These are phyloP conservation scores for Carassius gibelio DNA, from an alignment of 2,113 vertebrate species.

Conservation along the genomic window DNA sequence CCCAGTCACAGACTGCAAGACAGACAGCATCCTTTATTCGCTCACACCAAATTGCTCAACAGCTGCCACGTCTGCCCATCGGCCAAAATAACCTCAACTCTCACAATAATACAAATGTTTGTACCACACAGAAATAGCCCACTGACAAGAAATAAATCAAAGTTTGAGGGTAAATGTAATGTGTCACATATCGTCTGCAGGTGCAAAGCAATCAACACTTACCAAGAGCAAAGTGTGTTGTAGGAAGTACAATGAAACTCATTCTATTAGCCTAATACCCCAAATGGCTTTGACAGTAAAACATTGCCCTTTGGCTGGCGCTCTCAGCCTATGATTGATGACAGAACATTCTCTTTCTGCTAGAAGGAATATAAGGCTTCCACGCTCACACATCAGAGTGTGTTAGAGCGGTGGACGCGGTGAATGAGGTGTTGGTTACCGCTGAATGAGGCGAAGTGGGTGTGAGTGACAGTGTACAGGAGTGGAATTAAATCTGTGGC, in stretches of 20 bases:
- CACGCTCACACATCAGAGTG: conserved; percentile 39
- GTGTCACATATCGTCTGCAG: conserved; percentile 44
- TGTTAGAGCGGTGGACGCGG: conserved; percentile 35
- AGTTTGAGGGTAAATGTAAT: conserved; percentile 35
- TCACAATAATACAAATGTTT: neutral
- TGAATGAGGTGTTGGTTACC: conserved; percentile 48
- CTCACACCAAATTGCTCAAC: conserved; percentile 43
- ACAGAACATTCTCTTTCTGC: conserved; percentile 44
- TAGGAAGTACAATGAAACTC: conserved; percentile 49
- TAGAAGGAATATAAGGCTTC: conserved; percentile 48
- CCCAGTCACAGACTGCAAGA: conserved; percentile 11
- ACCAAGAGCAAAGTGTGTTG: conserved; percentile 38
- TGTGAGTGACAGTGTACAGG: conserved; percentile 42
- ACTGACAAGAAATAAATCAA: conserved; percentile 25
- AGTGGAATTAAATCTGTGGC: conserved; percentile 50
- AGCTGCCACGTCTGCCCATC: conserved; percentile 5
- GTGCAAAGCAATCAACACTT: conserved; percentile 37
- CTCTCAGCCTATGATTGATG: conserved; percentile 52
- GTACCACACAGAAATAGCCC: conserved; percentile 23
- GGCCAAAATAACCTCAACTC: conserved; percentile 3
- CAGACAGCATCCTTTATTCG: conserved; percentile 15
- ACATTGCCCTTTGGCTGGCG: conserved; percentile 52
- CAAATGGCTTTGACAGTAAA: conserved; percentile 48
- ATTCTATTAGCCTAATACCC: conserved; percentile 56
- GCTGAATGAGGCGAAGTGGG: conserved; percentile 41